Evolutionary conservation across 2,888 invertebrate species (phyloP).

Genomic region (Tipula unca): DNA sequence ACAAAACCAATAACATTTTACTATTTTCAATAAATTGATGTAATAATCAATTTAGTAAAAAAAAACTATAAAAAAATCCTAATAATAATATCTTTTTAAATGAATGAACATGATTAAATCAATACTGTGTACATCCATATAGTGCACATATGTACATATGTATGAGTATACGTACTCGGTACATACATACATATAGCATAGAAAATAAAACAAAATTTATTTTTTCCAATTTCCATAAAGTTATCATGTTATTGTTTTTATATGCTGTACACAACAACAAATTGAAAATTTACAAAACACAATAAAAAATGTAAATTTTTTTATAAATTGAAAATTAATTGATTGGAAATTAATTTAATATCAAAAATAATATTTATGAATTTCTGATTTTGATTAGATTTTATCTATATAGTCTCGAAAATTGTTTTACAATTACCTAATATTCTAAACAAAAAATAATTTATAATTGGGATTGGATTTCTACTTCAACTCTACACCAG

Average conservation of each 20-base stretch:
- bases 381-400: not conserved
- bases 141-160: too few relatives aligned
- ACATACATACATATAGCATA: not conserved
- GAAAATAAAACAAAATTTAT: not conserved
- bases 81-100: not conserved
- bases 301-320: not conserved
- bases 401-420: not conserved
- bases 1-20: not conserved
- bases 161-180: not conserved
- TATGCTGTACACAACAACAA: too few relatives aligned
- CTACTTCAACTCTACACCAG: too few relatives aligned
- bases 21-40: not conserved
- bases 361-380: not conserved
- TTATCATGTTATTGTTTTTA: not conserved
- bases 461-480: too few relatives aligned
- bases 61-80: too few relatives aligned
- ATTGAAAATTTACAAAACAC: not conserved
- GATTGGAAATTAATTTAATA: not conserved
- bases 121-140: not conserved
- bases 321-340: not conserved
- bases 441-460: too few relatives aligned
- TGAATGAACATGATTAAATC: not conserved
- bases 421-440: too few relatives aligned
- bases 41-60: not conserved
- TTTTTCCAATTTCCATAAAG: not conserved